phyloP scores from a whole-genome alignment of 2,797 vertebrate genomes.

The Champsocephalus esox region DNA sequence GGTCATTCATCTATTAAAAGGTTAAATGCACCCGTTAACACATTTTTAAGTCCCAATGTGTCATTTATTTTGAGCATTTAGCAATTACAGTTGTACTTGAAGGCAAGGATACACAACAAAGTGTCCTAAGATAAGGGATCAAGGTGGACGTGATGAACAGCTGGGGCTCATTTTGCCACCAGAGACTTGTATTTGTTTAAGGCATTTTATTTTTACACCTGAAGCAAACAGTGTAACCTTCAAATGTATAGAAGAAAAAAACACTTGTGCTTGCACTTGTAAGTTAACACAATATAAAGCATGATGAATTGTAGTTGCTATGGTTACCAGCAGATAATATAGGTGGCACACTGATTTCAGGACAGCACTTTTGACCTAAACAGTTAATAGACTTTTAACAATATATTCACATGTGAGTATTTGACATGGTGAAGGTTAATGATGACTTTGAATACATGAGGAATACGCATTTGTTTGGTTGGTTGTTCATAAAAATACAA shows the following conservation, averaged over 20 bases:
- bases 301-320: neutral
- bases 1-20: conserved; percentile 3
- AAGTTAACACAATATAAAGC: neutral
- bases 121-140: neutral
- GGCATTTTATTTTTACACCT: neutral
- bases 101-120: neutral
- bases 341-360: neutral
- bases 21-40: neutral
- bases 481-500: no score
- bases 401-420: no score
- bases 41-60: neutral
- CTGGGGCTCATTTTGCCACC: neutral
- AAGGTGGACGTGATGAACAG: neutral
- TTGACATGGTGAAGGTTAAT: no score
- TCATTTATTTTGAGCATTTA: neutral
- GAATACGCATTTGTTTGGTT: no score
- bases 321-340: neutral
- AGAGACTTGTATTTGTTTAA: neutral
- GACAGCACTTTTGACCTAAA: neutral
- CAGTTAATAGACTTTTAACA: no score
- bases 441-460: no score
- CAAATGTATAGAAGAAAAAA: neutral
- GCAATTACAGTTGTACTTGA: neutral
- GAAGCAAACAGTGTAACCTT: neutral
- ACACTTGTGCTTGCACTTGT: neutral